These are phyloP conservation scores for Dolichotis patagonum DNA, from an alignment of 2,113 vertebrate genomes.

Conservation along the genomic window DNA sequence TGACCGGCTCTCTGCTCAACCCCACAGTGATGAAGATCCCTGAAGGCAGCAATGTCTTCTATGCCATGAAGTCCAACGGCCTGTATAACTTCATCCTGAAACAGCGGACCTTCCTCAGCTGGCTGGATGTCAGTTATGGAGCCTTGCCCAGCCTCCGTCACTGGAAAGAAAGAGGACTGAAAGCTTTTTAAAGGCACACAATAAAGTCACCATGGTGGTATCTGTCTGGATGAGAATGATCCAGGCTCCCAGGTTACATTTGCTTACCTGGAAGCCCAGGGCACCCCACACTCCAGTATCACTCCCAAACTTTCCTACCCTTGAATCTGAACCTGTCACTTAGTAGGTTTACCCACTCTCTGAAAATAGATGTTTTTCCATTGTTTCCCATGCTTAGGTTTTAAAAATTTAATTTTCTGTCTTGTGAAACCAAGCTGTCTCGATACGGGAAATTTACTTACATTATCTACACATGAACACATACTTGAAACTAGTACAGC, in stretches of 20 bases:
- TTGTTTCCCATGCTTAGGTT: not conserved
- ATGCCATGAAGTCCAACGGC: not conserved
- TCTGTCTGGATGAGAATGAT: not conserved
- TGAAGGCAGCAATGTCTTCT: not conserved
- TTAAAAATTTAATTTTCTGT: not conserved
- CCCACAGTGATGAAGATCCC: not conserved
- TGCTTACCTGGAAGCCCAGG: not conserved
- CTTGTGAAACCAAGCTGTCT: not conserved
- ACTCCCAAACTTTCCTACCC: not conserved
- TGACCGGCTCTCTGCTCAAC: not conserved
- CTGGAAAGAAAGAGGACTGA: not conserved
- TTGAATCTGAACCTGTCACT: not conserved
- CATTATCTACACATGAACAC: not conserved
- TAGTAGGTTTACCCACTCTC: not conserved
- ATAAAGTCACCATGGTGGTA: not conserved
- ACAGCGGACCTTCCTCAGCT: not conserved
- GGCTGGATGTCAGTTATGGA: not conserved
- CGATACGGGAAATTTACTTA: not conserved
- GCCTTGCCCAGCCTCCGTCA: not conserved
- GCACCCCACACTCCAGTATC: not conserved
- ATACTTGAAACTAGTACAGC: not conserved
- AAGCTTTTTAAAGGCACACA: not conserved
- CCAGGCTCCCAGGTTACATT: not conserved
- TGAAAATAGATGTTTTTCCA: not conserved
- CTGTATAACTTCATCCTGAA: not conserved